Conservation (phyloP, 2,113 vertebrate species). For the Microtus ochrogaster region DNA sequence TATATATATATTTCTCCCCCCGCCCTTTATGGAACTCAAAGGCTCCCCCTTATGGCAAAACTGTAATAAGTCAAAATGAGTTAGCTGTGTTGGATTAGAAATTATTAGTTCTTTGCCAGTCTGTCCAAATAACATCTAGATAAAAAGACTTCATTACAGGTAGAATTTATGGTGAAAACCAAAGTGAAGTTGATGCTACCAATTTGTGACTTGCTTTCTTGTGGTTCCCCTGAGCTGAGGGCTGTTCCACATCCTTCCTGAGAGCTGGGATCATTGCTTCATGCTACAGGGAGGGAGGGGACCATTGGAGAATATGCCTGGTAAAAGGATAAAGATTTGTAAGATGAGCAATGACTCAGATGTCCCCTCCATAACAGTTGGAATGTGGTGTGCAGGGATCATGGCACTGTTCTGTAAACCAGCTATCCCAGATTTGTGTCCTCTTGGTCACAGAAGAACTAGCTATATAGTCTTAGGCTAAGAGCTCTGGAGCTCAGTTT, state of each 20-base stretch:
- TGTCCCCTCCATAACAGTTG: conserved; percentile 51
- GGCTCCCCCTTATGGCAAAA: conserved; percentile 97
- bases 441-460: conserved; percentile 41
- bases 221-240: not conserved
- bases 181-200: not conserved
- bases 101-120: conserved; percentile 24
- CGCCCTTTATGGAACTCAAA: conserved; percentile 88
- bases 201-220: not conserved
- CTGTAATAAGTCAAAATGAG: conserved; percentile 83
- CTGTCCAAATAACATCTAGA: conserved; percentile 35
- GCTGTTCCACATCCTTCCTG: not conserved
- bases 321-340: conserved; percentile 56
- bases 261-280: not conserved
- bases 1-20: conserved; percentile 61
- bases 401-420: conserved; percentile 3
- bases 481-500: conserved; percentile 56
- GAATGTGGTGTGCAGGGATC: conserved; percentile 28
- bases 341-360: conserved; percentile 65
- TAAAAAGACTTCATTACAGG: conserved; percentile 37
- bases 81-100: conserved; percentile 69
- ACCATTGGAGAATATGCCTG: conserved; percentile 41
- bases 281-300: not conserved
- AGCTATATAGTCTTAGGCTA: not conserved
- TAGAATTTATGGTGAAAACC: not conserved
- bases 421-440: conserved; percentile 21